phyloP scores from a whole-genome alignment of 2,888 invertebrate species.

The Portevinia maculata region DNA sequence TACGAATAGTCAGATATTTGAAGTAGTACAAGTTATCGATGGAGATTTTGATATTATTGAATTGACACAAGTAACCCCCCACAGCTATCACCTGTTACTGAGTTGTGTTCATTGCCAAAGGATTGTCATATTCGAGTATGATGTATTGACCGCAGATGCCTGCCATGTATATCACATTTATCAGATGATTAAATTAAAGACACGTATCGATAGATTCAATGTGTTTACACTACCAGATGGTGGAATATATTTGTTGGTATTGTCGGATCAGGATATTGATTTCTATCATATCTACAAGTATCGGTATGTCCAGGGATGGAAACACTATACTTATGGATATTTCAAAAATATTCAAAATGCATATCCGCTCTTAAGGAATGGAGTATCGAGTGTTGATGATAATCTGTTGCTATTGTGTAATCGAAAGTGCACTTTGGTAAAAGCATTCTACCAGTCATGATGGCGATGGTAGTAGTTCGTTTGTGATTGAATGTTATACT shows the following conservation, averaged over 20 bases:
- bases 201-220: slow-evolving; percentile 77
- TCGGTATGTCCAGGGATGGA: slow-evolving; percentile 79
- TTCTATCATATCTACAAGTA: slow-evolving; percentile 79
- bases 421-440: slow-evolving; percentile 76
- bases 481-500: background rate
- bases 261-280: slow-evolving; percentile 75
- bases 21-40: slow-evolving; percentile 77
- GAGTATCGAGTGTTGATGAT: slow-evolving; percentile 49
- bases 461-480: too few species aligned
- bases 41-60: slow-evolving; percentile 80
- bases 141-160: background rate
- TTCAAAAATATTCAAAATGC: slow-evolving; percentile 77
- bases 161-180: slow-evolving; percentile 75
- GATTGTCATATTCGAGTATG: slow-evolving; percentile 76
- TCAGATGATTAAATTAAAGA: slow-evolving; percentile 78
- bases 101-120: slow-evolving; percentile 78
- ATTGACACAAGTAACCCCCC: slow-evolving; percentile 60
- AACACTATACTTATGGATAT: slow-evolving; percentile 77
- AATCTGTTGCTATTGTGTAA: slow-evolving; percentile 77
- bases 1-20: slow-evolving; percentile 75
- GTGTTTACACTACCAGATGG: slow-evolving; percentile 76
- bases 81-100: slow-evolving; percentile 77
- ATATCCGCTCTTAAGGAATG: slow-evolving; percentile 75
- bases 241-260: slow-evolving; percentile 76
- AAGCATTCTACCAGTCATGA: slow-evolving; percentile 71